Conservation (phyloP, 2,888 invertebrate genomes). For the Sphaeridia pumilis region DNA sequence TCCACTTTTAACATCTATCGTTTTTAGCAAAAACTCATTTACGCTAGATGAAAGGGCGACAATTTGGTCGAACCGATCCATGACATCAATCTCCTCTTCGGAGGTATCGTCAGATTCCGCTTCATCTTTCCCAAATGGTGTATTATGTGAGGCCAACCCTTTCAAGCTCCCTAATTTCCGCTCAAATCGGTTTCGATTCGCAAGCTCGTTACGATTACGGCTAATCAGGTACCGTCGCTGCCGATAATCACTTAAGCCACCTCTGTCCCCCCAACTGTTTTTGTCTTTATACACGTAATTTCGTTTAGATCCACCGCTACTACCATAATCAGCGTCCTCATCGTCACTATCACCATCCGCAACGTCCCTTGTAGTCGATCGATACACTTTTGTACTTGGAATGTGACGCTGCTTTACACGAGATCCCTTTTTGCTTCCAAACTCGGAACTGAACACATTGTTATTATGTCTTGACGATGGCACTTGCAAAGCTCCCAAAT, state of each 20-base stretch:
- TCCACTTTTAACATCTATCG: not conserved
- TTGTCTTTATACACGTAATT: not conserved
- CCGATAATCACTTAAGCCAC: not conserved
- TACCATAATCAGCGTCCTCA: not conserved
- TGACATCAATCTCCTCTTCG: conserved; percentile 43
- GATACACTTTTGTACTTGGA: too few relatives aligned
- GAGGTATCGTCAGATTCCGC: conserved; percentile 13
- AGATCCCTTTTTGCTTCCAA: not conserved
- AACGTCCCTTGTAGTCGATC: too few relatives aligned
- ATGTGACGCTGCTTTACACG: not conserved
- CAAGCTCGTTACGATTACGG: not conserved
- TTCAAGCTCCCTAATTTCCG: too few relatives aligned
- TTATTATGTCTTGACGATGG: too few relatives aligned
- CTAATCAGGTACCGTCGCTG: not conserved
- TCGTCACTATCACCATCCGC: not conserved
- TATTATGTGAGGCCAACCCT: not conserved
- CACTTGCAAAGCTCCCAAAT: too few relatives aligned
- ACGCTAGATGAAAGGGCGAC: conserved; percentile 30
- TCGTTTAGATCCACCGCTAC: too few relatives aligned
- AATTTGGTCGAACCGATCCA: conserved; percentile 48
- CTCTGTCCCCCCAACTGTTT: not conserved
- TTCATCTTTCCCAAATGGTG: not conserved
- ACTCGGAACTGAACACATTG: not conserved
- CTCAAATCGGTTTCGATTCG: not conserved
- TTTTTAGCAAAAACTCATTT: not conserved